Base-by-base conservation (phyloP, 2,888 invertebrate genomes). In the Belgica antarctica region DNA sequence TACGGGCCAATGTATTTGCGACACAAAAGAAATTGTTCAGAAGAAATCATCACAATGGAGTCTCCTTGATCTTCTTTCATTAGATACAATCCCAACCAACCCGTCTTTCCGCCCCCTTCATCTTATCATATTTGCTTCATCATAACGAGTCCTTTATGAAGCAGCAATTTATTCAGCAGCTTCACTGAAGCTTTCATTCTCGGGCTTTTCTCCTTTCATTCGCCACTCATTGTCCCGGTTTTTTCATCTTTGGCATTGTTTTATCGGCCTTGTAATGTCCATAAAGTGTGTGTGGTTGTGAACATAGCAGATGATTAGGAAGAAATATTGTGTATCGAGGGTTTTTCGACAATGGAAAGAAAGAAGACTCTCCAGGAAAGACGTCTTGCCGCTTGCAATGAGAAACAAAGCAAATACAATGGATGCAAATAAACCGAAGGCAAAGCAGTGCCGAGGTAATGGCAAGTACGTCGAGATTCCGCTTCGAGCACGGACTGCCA, bases 201-300 rank as follows among this genome's bases (percentile, higher is more conserved):
- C 15, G 4, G 17, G 12, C 25, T 61, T 27, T 34, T 19, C 47
- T 17, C 57, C 68, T 68, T 68, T 68, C 24, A 19, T 57, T 41
- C 65, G 65, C 27, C 25, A 24, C 24, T n/a, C n/a, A n/a, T n/a
- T n/a, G n/a, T n/a, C n/a, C n/a, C n/a, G n/a, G n/a, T 5, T 62
- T 22, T 66, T 68, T 47, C 34, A 68, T 68, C 57, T 31, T 68
- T 68, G 31, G 57, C 68, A 57, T 68, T 68, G 57, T 68, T 57
- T 68, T 65, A 65, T 68, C 68, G 68, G 31, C 47, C 68, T 57
- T 68, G 68, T 59, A 27, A 59, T 59, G 27, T 59, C 8, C 10
- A 19, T 59, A n/a, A 15, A 27, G 25, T 4, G 59, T 5, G 27
- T 59, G 25, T 27, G 27, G 22, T n/a, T n/a, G 59, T 25, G 41